Percentiles rank a stretch among this genome's conserved stretches.
Evolutionary conservation across 2,888 invertebrate genomes (phyloP).

Genomic region (Ganaspis brasiliensis): DNA sequence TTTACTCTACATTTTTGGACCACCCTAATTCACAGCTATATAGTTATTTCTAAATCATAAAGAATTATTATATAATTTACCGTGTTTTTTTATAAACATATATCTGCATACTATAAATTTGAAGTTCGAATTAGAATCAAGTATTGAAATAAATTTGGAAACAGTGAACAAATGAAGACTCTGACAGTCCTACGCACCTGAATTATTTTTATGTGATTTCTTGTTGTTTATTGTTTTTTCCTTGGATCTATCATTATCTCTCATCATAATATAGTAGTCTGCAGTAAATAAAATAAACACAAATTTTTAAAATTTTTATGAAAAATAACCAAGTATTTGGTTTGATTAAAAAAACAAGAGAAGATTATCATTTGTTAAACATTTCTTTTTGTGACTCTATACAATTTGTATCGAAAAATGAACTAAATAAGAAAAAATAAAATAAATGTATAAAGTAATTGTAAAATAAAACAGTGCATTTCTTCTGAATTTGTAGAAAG

Average conservation of each 20-base stretch:
- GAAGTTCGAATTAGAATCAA: not conserved
- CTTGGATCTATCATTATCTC: constrained; percentile 37
- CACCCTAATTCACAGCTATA: too few species aligned
- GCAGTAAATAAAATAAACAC: constrained; percentile 36
- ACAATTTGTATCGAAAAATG: too few species aligned
- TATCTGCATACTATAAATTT: too few species aligned
- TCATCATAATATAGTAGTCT: constrained; percentile 43
- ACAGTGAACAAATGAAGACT: not conserved
- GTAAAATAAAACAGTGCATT: too few species aligned
- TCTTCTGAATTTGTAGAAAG: too few species aligned
- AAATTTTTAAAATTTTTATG: constrained; percentile 17
- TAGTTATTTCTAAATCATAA: too few species aligned
- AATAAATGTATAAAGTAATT: too few species aligned
- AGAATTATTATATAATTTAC: not conserved
- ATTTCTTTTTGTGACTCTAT: too few species aligned
- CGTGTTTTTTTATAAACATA: not conserved
- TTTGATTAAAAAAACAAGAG: not conserved
- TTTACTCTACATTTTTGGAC: too few species aligned
- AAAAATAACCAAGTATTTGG: not conserved
- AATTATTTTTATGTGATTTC: constrained; percentile 39
- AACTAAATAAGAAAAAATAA: too few species aligned
- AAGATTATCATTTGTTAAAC: too few species aligned
- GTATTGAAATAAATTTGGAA: constrained; percentile 4
- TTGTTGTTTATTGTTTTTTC: constrained; percentile 30
- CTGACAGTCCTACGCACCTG: constrained; percentile 33